Evolutionary conservation across 2,113 vertebrate species (phyloP), one percentile per base, ranked within the genome.

Genomic region (Baryphthengus martii): DNA sequence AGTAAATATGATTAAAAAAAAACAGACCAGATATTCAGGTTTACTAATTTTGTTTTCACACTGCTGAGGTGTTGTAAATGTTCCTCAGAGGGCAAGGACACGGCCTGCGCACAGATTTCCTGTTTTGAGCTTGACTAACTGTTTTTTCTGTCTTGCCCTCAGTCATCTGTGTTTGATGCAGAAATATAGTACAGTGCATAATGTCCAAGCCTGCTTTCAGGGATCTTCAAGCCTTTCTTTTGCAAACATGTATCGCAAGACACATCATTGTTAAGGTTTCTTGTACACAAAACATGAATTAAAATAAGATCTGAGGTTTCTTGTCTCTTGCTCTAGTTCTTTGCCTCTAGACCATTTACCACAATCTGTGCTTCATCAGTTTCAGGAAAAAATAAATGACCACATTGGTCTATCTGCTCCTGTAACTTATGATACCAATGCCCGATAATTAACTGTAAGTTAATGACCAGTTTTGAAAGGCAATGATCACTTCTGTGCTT

Each of bases 351-450:
- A 90, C 18, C 12, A 31, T 80, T 73, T 59, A 55, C 15, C 35
- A 59, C 14, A 76, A 21, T n/a, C 62, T 35, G 52, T 1, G 4
- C 28, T 87, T 63, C 44, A 44, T 11, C 9, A 77, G 12, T 17
- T 89, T 44, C 33, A 73, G 63, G 13, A 67, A 40, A 72, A 67
- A 80, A 42, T 3, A 26, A 75, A 52, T 4, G 0, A 39, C 56
- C 9, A 3, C 1, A 0, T 9, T 73, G 13, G 7, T 61, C 44
- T 59, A 18, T 50, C 35, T 83, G 1, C 12, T 76, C 6, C 16
- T 85, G 9, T 58, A 79, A 75, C 19, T 89, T 76, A 26, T 3
- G 6, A 15, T 79, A 20, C 21, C 39, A 84, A 67, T 81, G 37
- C 28, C 17, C 67, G 31, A 35, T 13, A 49, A 20, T 25, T 75